These are phyloP conservation scores for Rhodeus uyekii DNA, from an alignment of 2,797 vertebrate genomes.

Conservation along the genomic window DNA sequence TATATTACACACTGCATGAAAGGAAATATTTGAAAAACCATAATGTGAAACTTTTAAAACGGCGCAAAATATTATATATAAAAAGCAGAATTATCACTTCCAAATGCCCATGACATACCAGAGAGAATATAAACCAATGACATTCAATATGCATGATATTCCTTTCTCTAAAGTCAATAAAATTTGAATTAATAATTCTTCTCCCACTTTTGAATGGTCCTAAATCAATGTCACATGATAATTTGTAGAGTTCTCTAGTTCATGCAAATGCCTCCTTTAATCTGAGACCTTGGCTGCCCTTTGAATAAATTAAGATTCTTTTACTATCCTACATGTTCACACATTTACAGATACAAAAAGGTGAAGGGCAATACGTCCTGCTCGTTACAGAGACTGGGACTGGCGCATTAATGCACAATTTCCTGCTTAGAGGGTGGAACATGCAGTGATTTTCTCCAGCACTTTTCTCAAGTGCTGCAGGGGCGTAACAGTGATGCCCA, in stretches of 20 bases:
- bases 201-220: slow-evolving; percentile 15
- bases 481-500: not conserved
- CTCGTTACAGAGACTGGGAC: slow-evolving; percentile 7
- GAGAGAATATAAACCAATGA: not conserved
- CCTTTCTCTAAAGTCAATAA: not conserved
- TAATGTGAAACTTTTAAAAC: no score
- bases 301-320: slow-evolving; percentile 49
- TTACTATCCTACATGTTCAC: slow-evolving; percentile 16
- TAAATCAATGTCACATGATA: slow-evolving; percentile 44
- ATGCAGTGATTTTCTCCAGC: slow-evolving; percentile 34
- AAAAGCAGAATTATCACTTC: not conserved
- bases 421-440: slow-evolving; percentile 37
- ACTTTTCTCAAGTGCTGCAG: slow-evolving; percentile 22
- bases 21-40: no score
- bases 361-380: slow-evolving; percentile 33
- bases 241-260: slow-evolving; percentile 38
- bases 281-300: slow-evolving; percentile 36
- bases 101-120: not conserved
- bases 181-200: slow-evolving; percentile 28
- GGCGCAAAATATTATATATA: no score
- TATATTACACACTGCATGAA: no score
- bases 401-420: slow-evolving; percentile 23
- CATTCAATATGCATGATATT: slow-evolving; percentile 15
- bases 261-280: slow-evolving; percentile 48
- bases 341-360: slow-evolving; percentile 42